phyloP scores from a whole-genome alignment of 2,113 vertebrate genomes.

The Butastur rufipennis region DNA sequence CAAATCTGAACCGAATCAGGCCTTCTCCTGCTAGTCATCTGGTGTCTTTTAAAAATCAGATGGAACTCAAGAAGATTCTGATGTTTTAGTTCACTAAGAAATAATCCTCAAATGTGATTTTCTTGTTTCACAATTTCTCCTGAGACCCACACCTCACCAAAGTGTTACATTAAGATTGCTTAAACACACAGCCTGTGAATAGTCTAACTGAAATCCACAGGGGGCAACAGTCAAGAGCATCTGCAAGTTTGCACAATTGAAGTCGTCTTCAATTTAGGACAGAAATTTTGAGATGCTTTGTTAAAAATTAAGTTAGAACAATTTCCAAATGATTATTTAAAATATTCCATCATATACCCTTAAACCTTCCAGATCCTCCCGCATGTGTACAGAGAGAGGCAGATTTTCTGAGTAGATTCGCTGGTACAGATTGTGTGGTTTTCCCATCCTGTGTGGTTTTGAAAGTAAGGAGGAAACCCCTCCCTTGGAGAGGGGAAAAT shows the following conservation, averaged over 20 bases:
- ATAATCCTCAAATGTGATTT: not conserved
- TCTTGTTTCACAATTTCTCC: not conserved
- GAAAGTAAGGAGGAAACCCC: not conserved
- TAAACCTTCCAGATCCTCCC: not conserved
- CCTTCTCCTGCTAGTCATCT: not conserved
- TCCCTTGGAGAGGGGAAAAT: not conserved
- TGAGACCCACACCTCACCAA: not conserved
- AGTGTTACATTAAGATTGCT: not conserved
- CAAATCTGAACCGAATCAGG: not conserved
- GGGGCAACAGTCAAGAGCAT: not conserved
- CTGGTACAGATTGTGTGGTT: not conserved
- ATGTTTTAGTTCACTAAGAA: not conserved
- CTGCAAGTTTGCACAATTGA: not conserved
- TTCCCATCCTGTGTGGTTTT: not conserved
- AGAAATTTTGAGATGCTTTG: not conserved
- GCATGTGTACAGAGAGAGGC: not conserved
- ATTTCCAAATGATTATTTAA: not conserved
- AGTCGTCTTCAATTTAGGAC: not conserved
- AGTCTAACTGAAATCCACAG: not conserved
- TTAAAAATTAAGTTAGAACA: not conserved
- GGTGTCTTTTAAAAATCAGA: not conserved
- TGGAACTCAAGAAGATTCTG: not conserved
- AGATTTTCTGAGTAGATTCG: not conserved
- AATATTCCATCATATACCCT: not conserved
- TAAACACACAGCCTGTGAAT: not conserved